Conservation (phyloP, 2,797 vertebrate species). For the Sebastes kiyomatsui region DNA sequence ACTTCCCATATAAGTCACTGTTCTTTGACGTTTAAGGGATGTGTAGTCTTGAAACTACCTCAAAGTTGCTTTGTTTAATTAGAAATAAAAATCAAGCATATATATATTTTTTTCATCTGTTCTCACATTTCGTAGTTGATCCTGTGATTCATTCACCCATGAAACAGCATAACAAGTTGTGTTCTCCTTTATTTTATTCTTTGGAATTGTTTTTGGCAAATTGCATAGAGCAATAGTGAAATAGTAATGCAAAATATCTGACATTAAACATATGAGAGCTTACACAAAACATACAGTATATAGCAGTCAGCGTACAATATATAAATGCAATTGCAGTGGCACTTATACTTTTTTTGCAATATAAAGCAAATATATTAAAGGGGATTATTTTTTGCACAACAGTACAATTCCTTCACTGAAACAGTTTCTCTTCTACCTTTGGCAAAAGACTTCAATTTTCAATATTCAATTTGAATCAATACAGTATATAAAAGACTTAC, state of each 20-base stretch:
- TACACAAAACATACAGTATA: constrained; percentile 50
- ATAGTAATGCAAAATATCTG: constrained; percentile 64
- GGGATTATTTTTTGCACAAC: constrained; percentile 40
- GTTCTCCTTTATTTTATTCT: constrained; percentile 64
- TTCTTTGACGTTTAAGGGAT: neutral
- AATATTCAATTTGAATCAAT: constrained; percentile 71
- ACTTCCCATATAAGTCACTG: neutral
- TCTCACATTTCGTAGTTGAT: neutral
- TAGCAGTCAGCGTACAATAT: constrained; percentile 54
- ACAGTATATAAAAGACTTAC: constrained; percentile 54
- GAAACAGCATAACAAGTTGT: constrained; percentile 26
- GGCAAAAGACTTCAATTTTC: constrained; percentile 53
- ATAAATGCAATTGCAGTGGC: constrained; percentile 68
- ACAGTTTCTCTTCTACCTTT: constrained; percentile 58
- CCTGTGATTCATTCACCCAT: neutral
- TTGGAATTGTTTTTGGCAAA: constrained; percentile 60
- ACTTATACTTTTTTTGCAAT: constrained; percentile 59
- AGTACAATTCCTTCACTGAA: constrained; percentile 41
- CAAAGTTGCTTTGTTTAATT: neutral
- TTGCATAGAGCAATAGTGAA: constrained; percentile 66
- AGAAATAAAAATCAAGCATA: neutral
- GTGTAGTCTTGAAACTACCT: neutral
- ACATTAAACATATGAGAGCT: constrained; percentile 51
- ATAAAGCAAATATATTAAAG: constrained; percentile 81
- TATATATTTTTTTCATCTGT: too few relatives aligned